Percentiles rank a stretch among this genome's conserved stretches.
phyloP scores from a whole-genome alignment of 37 sponge, comb jelly and placozoan genomes.

The Eunapius fragilis region DNA sequence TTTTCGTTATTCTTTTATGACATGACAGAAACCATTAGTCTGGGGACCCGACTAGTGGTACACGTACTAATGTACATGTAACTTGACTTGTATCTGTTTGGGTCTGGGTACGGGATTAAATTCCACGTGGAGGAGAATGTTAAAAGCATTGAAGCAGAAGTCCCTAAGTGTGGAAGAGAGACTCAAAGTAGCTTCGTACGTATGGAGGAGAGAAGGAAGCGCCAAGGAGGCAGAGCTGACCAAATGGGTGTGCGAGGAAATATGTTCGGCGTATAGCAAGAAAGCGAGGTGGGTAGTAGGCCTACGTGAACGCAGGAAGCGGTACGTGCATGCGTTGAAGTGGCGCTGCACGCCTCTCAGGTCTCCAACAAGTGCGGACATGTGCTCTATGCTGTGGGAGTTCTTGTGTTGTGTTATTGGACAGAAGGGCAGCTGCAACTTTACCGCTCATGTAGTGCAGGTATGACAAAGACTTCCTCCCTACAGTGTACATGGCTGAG shows the following conservation, averaged over 20 bases:
- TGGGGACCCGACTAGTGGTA: too few relatives aligned
- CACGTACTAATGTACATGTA: too few relatives aligned
- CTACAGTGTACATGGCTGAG: too few relatives aligned
- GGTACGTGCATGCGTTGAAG: not conserved
- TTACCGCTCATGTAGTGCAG: slow-evolving; percentile 18
- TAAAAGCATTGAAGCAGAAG: slow-evolving; percentile 8
- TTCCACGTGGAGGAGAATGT: slow-evolving; percentile 4
- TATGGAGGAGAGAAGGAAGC: slow-evolving; percentile 22
- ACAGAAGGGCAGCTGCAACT: not conserved
- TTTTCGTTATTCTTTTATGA: too few relatives aligned
- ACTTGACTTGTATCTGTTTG: too few relatives aligned
- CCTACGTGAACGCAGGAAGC: too few relatives aligned
- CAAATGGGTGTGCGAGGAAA: slow-evolving; percentile 50
- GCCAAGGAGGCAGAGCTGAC: slow-evolving; percentile 6
- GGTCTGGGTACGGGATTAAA: too few relatives aligned
- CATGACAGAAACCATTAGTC: too few relatives aligned
- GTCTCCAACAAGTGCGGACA: not conserved
- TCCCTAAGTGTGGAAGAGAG: slow-evolving; percentile 19
- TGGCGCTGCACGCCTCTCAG: not conserved
- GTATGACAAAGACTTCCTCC: too few relatives aligned
- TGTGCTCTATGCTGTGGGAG: slow-evolving; percentile 33
- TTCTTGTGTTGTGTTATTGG: slow-evolving; percentile 17
- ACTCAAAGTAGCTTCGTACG: slow-evolving; percentile 51
- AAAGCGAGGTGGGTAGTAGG: slow-evolving; percentile 2
- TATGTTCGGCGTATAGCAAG: slow-evolving; percentile 20